Percentiles rank a stretch among this genome's conserved stretches.
phyloP scores from a whole-genome alignment of 2,113 vertebrate species.

The Pyrgilauda ruficollis region DNA sequence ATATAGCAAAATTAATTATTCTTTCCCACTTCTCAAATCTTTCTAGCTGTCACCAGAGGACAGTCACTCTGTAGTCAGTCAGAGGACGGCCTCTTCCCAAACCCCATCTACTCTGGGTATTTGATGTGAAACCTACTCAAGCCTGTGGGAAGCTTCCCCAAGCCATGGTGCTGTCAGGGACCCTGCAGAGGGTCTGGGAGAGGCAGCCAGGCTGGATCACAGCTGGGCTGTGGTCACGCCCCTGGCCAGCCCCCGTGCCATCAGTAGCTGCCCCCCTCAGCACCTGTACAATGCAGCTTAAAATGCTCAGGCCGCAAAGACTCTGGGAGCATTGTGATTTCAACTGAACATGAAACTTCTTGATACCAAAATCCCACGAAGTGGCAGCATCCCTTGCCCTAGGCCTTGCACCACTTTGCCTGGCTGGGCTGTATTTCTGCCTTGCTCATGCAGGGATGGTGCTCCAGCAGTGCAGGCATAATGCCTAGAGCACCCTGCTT shows the following conservation, averaged over 20 bases:
- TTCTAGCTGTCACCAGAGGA: neutral
- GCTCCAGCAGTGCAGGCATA: neutral
- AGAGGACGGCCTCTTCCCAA: neutral
- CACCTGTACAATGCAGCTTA: neutral
- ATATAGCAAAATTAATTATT: neutral
- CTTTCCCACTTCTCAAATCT: neutral
- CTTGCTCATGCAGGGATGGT: neutral
- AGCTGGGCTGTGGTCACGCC: neutral
- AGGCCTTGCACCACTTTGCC: neutral
- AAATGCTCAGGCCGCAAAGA: neutral
- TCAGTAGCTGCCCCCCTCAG: neutral
- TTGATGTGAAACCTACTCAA: fast-evolving
- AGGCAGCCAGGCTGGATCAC: neutral
- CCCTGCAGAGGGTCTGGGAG: neutral
- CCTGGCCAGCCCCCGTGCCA: fast-evolving
- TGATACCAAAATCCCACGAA: neutral
- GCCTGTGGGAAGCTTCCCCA: neutral
- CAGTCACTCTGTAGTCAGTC: neutral
- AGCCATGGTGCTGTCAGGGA: neutral
- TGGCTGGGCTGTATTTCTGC: neutral
- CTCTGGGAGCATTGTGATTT: neutral
- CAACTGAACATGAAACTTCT: neutral
- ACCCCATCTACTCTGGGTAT: neutral
- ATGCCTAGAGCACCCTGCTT: neutral
- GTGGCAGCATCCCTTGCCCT: fast-evolving